Base-by-base conservation (phyloP, 2,888 invertebrate genomes). In the Thalpophila matura region DNA sequence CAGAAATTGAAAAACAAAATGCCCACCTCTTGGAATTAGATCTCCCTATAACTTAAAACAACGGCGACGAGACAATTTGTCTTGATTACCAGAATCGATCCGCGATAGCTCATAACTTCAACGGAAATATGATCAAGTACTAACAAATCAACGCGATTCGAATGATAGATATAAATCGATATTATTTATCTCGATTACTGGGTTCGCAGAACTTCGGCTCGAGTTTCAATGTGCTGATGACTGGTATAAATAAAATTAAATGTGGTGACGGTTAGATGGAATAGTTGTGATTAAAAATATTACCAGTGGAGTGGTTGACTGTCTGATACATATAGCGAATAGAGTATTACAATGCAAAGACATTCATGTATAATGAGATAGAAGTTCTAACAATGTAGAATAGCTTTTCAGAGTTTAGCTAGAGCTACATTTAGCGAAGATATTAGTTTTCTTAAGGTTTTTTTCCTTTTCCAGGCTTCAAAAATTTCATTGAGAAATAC, bases 91-190 rank as follows among this genome's bases (percentile, higher is more conserved):
- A 31, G 71, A 67, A 79, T 76, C 45, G 66, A 74, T 55, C 73
- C 73, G 64, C 78, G 27, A 58, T 74, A 66, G 53, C 60, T 80
- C 69, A 64, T 65, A 61, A 56, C 65, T 74, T 68, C 65, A 68
- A 31, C 60, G 60, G 61, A 71, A 77, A 74, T 72, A 66, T 69
- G 51, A 68, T 56, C 66, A 66, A 79, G 64, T 66, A 58, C 62
- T 69, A 82, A 85, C 81, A 80, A 77, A 82, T 82, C 80, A 78
- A 70, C 71, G 67, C 72, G 61, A 79, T 77, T 77, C 79, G 77
- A 79, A 71, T 85, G 87, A 87, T 81, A 82, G 82, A 84, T 86
- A 89, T 83, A 82, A 89, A 90, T 88, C 84, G 87, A 85, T 82
- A 77, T 67, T 75, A 89, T 90, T 86, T 83, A 86, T 89, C 84